Evolutionary conservation across 1,140 invertebrate species (phyloP), one percentile per base, ranked within the genome.

Genomic region (Drosophila sulfurigaster): DNA sequence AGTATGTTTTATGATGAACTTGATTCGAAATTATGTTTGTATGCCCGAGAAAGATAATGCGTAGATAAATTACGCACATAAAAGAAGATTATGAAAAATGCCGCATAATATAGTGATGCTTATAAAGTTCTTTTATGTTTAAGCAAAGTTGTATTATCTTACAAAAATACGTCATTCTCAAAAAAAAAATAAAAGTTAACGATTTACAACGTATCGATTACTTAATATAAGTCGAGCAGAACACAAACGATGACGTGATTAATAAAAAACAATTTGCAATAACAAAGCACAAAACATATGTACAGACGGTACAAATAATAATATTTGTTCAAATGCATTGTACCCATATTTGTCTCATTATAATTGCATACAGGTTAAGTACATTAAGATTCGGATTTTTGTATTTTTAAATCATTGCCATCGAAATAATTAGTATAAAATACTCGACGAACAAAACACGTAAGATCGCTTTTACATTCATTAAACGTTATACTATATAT

Each of bases 371-470:
- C 51, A 54, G 51, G 51, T 54, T 54, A 54, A 10, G 7, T 35
- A 35, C 51, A 54, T 54, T 54, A 54, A 54, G 7, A 54, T 6
- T 30, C 51, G 51, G 28, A 54, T 54, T 54, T 54, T 54, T 54
- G 30, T 54, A 54, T 54, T 25, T 49, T 54, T 8, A 54, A 54
- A 54, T 32, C 30, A 35, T 54, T 54, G 28, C 30, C 51, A 54
- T 13, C n/a, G 1, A 35, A 54, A 13, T 54, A 35, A 54, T 35
- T 54, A 35, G 51, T 35, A 35, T 54, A 35, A 54, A 54, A 49
- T 49, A 49, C 20, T 49, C 10, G 16, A 20, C 16, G 11, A 5
- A 38, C 35, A 38, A 38, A 32, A 38, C 35, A 8, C 35, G 35
- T 11, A 38, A 10, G 35, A 38, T 38, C 35, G 8, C 5, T 28